These are phyloP conservation scores for Diceros bicornis DNA, from an alignment of 2,797 vertebrate genomes.

Conservation along the genomic window DNA sequence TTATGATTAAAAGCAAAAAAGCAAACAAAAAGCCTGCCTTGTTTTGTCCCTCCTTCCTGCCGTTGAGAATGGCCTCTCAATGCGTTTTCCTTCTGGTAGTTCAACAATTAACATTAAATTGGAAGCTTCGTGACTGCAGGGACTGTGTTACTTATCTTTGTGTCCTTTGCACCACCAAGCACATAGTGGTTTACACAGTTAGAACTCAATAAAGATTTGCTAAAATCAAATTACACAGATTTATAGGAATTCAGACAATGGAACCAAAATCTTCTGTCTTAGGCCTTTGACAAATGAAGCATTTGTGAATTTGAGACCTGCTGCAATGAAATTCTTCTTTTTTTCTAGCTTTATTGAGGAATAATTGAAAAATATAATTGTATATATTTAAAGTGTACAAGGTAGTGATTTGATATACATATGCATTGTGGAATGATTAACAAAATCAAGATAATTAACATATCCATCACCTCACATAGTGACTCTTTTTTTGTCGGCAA, in stretches of 20 bases:
- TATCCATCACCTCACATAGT: too few relatives aligned
- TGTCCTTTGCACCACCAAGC: not conserved
- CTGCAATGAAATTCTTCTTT: not conserved
- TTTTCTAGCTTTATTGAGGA: not conserved
- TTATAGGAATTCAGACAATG: constrained; percentile 21
- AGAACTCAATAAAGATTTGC: not conserved
- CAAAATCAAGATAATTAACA: too few relatives aligned
- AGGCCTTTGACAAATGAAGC: constrained; percentile 3
- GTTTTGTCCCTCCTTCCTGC: not conserved
- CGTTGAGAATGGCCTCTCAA: not conserved
- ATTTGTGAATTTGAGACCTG: not conserved
- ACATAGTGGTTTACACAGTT: not conserved
- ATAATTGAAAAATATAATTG: not conserved
- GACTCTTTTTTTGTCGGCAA: too few relatives aligned
- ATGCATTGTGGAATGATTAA: too few relatives aligned
- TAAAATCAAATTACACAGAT: constrained; percentile 12
- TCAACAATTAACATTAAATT: not conserved
- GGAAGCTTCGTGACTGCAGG: not conserved
- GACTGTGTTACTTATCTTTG: not conserved
- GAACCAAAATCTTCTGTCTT: not conserved
- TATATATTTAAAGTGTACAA: not conserved
- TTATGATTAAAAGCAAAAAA: constrained; percentile 59
- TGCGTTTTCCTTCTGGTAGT: not conserved
- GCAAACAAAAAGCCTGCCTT: not conserved
- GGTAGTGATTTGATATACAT: not conserved